These are phyloP conservation scores for Argynnis bischoffii DNA, from an alignment of 2,888 invertebrate genomes.

Conservation along the genomic window DNA sequence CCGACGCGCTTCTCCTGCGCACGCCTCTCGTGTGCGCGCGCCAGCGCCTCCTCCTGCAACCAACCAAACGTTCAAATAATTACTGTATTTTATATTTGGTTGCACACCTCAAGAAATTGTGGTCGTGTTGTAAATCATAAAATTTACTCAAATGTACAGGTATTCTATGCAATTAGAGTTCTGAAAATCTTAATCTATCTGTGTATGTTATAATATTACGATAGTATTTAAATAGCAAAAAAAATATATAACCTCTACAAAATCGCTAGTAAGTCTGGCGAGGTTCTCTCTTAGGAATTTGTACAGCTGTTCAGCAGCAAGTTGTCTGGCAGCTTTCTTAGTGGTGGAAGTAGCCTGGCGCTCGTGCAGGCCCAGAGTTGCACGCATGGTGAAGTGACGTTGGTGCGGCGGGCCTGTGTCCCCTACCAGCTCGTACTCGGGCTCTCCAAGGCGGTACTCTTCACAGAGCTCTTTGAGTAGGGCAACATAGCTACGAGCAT, in stretches of 20 bases:
- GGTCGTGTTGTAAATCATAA: no score
- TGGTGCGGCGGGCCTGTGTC: conserved; percentile 87
- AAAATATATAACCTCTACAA: conserved; percentile 56
- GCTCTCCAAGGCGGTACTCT: conserved; percentile 73
- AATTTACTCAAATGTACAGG: no score
- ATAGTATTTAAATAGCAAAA: no score
- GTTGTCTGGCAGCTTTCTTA: conserved; percentile 85
- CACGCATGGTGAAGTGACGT: conserved; percentile 83
- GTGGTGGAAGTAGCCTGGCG: conserved; percentile 82
- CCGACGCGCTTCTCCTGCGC: conserved; percentile 14
- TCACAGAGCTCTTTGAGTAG: conserved; percentile 75
- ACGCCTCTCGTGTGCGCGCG: conserved; percentile 56
- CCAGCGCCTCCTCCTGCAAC: conserved; percentile 62
- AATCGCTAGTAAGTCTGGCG: conserved; percentile 59
- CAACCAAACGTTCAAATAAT: background rate
- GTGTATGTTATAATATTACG: no score
- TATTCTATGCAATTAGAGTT: no score
- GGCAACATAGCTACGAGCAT: conserved; percentile 60
- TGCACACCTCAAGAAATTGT: no score
- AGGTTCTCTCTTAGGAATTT: conserved; percentile 63
- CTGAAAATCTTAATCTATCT: no score
- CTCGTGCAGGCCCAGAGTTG: conserved; percentile 76
- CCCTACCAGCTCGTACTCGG: conserved; percentile 79
- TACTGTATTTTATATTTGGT: background rate
- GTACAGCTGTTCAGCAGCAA: conserved; percentile 79